Conservation (phyloP, 2,888 invertebrate genomes). For the Ptychoptera albimana region DNA sequence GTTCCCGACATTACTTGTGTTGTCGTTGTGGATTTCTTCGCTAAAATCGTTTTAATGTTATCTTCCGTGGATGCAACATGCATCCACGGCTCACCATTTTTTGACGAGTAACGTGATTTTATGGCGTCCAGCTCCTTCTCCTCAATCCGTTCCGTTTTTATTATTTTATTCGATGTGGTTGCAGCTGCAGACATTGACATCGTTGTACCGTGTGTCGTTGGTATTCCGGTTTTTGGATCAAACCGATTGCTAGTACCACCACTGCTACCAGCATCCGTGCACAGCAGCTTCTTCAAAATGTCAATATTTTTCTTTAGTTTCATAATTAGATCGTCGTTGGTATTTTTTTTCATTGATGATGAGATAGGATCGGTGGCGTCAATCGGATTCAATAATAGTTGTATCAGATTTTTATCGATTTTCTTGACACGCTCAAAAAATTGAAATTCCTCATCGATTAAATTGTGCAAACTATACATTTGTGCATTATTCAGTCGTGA, state of each 20-base stretch:
- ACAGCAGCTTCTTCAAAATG: conserved; percentile 25
- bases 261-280: conserved; percentile 11
- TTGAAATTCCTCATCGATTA: conserved; percentile 18
- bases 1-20: conserved; percentile 4
- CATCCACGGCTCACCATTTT: no score
- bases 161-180: neutral
- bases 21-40: conserved; percentile 7
- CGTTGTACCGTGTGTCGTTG: no score
- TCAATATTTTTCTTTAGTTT: conserved; percentile 26
- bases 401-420: conserved; percentile 24
- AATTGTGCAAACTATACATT: conserved; percentile 17
- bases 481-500: conserved; percentile 17
- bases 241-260: no score
- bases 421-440: conserved; percentile 27
- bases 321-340: conserved; percentile 10
- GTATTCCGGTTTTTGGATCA: neutral
- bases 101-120: no score
- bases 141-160: no score
- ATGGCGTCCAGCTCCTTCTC: no score
- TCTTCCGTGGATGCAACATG: no score
- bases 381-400: conserved; percentile 24
- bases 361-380: conserved; percentile 7
- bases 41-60: no score
- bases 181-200: neutral
- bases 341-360: neutral